Evolutionary conservation across 2,113 vertebrate species (phyloP).

Genomic region (Alaudala cheleensis): DNA sequence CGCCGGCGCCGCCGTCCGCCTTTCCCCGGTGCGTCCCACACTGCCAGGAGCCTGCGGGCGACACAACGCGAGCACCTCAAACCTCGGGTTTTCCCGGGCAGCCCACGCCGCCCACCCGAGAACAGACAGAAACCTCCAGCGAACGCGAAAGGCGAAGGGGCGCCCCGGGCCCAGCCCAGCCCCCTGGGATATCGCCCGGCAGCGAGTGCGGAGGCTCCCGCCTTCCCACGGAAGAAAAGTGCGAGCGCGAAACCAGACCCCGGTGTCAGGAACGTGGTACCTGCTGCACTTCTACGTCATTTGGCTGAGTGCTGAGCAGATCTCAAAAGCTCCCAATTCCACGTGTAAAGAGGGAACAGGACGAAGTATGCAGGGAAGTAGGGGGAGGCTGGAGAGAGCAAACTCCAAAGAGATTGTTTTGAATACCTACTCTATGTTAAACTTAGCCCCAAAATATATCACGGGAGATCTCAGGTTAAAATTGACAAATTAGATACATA

Average conservation of each 20-base stretch:
- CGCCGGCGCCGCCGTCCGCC: neutral
- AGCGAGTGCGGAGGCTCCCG: neutral
- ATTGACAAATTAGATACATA: neutral
- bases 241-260: neutral
- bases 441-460: neutral
- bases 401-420: neutral
- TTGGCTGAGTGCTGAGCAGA: neutral
- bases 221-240: neutral
- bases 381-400: no score
- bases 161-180: neutral
- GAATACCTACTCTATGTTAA: neutral
- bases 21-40: neutral
- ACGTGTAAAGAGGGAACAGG: neutral
- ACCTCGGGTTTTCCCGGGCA: neutral
- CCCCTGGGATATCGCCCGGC: neutral
- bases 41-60: neutral
- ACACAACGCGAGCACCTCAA: neutral
- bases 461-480: neutral
- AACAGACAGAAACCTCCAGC: neutral
- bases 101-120: neutral
- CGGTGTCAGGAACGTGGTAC: neutral
- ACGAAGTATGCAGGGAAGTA: neutral
- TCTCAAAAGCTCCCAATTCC: neutral
- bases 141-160: neutral
- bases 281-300: neutral